Base-by-base conservation (phyloP, 2,113 vertebrate genomes). In the Cottus gobio region DNA sequence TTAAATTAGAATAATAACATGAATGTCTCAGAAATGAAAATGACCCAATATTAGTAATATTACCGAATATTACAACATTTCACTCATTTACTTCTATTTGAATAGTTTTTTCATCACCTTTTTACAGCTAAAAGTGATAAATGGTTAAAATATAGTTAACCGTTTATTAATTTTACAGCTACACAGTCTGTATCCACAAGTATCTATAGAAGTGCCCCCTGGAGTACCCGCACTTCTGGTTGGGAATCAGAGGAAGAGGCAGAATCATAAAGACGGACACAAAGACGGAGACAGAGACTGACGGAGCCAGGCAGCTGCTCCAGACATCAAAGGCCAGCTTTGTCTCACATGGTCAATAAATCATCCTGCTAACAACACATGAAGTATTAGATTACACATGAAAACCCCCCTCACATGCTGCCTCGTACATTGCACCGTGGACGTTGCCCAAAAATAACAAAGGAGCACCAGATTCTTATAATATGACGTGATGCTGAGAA, bases 361-460 rank as follows among this genome's bases (percentile, higher is more conserved):
- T 92, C 88, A 84, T 28, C 37, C 65, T 8, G 67, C 70, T 82
- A 90, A 82, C 80, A 73, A 83, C 88, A 80, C 85, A 88, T 39
- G 44, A 48, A 67, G 80, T 84, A 42, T 89, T 61, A 70, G 50
- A 67, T 90, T 90, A 85, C 73, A 52, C 30, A 28, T n/a, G 16
- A 30, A 68, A 65, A 71, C 16, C 13, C 61, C 60, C 39, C 46
- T 61, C 61, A 63, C 72, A 57, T 56, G 54, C 70, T 60, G 39
- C 69, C 54, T 66, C 66, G 46, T 16, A 65, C 63, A 71, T 75
- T 73, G 58, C 71, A 50, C 69, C 13, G 6, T 61, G 63, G 48
- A 72, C 13, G 18, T 60, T 18, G 62, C n/a, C 28, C 68, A 73
- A 44, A 82, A 75, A 46, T 7, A 46, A 84, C 46, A 61, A 67